Evolutionary conservation across 2,113 vertebrate genomes (phyloP), one percentile per base, ranked within the genome.

Genomic region (Vicugna pacos): DNA sequence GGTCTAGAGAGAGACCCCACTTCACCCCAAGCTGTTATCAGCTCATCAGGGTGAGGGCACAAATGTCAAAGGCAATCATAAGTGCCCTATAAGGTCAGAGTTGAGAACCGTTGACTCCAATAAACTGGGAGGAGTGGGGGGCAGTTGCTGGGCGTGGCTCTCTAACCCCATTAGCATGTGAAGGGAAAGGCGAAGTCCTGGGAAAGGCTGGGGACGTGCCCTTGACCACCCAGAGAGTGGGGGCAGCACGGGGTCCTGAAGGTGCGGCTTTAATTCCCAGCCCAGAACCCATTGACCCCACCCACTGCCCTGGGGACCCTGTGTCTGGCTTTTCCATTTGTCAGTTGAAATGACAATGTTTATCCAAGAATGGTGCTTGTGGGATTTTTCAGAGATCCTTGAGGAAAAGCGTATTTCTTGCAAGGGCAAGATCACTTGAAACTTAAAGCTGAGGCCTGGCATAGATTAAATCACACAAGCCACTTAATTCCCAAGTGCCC

Each of bases 211-310:
- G 48, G 11, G 14, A 38, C 7, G 1, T 7, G 14, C 35, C n/a
- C 46, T 1, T 0, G 5, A 14, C 15, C 4, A 7, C 48, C 16
- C 69, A 4, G 10, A 12, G 32, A 0, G 2, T 9, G 10, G 17
- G 30, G 64, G 0, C 28, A 64, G 12, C 5, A 0, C 11, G 7
- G 20, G 5, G 9, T 35, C 42, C 76, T 38, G 26, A 15, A 15
- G 50, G 2, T 4, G 1, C 1, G 17, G 1, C 2, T 28, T 82
- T 64, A 14, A 12, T 15, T 48, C 82, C 58, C 20, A 56, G n/a
- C 2, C 3, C 1, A 19, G 52, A 46, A 12, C 2, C 4, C 32
- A 30, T 19, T 3, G 11, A 17, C 8, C 20, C 85, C 38, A 42
- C 38, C 38, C 38, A 42, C 38, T 42, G 38, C 16, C 35, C 38